phyloP scores from a whole-genome alignment of 2,888 invertebrate genomes.

The Prosapia bicincta region DNA sequence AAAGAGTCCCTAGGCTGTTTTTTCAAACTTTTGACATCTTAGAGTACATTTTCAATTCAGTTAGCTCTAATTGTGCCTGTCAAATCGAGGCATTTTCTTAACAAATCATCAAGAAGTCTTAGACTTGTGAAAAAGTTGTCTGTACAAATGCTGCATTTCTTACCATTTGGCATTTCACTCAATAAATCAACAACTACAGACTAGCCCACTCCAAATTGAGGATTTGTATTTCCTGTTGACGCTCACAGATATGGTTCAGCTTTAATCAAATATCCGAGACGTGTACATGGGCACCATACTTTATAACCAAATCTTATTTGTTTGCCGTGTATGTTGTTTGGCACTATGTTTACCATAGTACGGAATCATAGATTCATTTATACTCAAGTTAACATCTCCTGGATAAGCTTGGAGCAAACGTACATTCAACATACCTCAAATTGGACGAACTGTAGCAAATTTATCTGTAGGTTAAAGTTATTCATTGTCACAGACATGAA shows the following conservation, averaged over 20 bases:
- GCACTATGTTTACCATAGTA: slow-evolving; percentile 32
- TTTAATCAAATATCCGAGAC: neutral
- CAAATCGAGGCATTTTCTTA: no score
- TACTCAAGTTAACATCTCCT: slow-evolving; percentile 14
- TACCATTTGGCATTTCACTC: no score
- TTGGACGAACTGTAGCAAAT: slow-evolving; percentile 32
- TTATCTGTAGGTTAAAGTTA: neutral
- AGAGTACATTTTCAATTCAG: no score
- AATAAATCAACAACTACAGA: no score
- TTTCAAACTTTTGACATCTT: no score
- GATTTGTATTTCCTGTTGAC: neutral
- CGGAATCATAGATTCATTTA: slow-evolving; percentile 33
- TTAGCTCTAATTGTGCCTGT: no score
- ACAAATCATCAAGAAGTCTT: no score
- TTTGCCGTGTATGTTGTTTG: slow-evolving; percentile 32
- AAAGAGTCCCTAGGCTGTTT: no score
- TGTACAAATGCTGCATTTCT: no score
- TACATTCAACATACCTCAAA: slow-evolving; percentile 26
- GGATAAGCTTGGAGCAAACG: slow-evolving; percentile 24
- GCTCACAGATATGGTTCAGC: neutral
- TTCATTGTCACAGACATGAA: neutral
- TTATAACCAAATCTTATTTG: slow-evolving; percentile 30
- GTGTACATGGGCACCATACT: slow-evolving; percentile 18
- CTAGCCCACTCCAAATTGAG: neutral
- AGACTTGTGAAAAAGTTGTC: no score